Evolutionary conservation across 2,888 invertebrate genomes (phyloP), one percentile per base, ranked within the genome.

Genomic region (Meiosimyza platycephala): DNA sequence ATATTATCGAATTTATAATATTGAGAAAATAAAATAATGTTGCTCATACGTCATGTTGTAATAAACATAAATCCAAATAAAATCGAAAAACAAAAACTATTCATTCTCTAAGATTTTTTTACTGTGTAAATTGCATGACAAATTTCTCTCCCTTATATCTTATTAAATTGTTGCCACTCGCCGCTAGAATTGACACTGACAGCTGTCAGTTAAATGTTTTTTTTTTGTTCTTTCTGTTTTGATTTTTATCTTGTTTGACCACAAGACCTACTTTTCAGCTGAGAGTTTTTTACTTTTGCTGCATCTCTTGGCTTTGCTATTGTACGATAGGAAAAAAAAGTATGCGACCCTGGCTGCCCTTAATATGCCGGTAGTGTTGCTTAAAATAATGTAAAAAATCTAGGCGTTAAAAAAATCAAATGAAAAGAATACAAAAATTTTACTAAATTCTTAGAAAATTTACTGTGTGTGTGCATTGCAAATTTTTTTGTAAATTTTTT

Each of bases 301-400:
- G 40, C 40, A 40, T 40, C 40, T 9, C 40, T 40, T 40, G 6
- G 40, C 40, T 40, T 40, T 9, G 40, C 9, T 40, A 9, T 40
- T 40, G 40, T 9, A 9, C 6, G 9, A 40, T 9, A 40, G n/a
- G n/a, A 40, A 40, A 40, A 9, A 40, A 40, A 40, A 40, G 9
- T 40, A 40, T 40, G 12, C 59, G 59, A 60, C 59, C 59, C 59
- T 60, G 59, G 59, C 59, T 60, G 59, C 59, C 59, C 59, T 60
- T 60, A 60, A 28, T 12, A 60, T 60, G 59, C 59, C 59, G 59
- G 59, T 60, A 60, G 59, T 60, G 18, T 12, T 54, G 6, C 16
- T 16, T 54, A 16, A 22, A 55, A 22, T 55, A 22, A 55, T 18
- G 22, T 18, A n/a, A 18, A 22, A 16, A 55, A 18, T 55, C 55